Evolutionary conservation across 1,140 invertebrate species (phyloP).

Genomic region (Penaeus japonicus): DNA sequence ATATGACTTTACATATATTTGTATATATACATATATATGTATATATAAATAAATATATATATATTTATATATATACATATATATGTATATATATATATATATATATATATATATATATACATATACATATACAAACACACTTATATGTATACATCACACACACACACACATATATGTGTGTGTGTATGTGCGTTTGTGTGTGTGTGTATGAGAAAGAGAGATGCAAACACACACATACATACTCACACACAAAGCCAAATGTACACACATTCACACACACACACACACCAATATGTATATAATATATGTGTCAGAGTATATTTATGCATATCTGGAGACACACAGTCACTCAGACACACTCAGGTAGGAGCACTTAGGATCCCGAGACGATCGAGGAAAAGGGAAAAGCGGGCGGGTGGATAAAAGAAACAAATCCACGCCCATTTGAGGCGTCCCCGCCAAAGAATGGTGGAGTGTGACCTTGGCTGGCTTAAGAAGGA

Average conservation of each 20-base stretch:
- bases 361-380: too few species aligned
- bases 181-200: background rate
- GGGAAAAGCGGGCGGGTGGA: too few species aligned
- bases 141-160: background rate
- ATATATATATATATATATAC: background rate
- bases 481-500: too few species aligned
- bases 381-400: too few species aligned
- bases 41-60: background rate
- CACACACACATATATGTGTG: background rate
- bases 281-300: background rate
- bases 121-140: background rate
- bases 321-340: background rate
- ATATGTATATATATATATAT: background rate
- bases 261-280: background rate
- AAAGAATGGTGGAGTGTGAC: too few species aligned
- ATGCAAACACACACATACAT: background rate
- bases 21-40: background rate
- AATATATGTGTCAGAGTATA: too few species aligned
- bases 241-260: background rate
- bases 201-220: background rate
- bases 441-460: too few species aligned
- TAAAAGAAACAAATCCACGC: too few species aligned
- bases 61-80: slow-evolving; percentile 1
- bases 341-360: background rate
- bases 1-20: background rate